phyloP scores from a whole-genome alignment of 2,113 vertebrate species.

The Calidris pygmaea region DNA sequence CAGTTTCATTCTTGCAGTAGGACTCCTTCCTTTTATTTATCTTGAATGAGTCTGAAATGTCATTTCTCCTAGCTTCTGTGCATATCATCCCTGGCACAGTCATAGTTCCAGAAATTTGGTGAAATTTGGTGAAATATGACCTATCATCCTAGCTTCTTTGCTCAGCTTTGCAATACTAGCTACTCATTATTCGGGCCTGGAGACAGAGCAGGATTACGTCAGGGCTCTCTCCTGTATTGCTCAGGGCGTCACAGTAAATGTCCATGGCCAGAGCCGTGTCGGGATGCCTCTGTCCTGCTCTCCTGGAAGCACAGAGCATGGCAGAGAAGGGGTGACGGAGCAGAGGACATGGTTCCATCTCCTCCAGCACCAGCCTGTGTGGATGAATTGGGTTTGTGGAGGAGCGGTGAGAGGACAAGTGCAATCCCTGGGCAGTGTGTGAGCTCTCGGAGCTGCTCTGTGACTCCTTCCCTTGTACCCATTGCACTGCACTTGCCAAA shows the following conservation, averaged over 20 bases:
- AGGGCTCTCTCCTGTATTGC: accelerated
- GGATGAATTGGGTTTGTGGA: accelerated
- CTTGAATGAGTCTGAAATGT: neutral
- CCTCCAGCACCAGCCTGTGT: neutral
- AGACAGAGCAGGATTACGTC: neutral
- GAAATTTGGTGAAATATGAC: neutral
- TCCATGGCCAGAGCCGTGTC: accelerated
- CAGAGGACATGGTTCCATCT: neutral
- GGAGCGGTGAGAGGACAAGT: neutral
- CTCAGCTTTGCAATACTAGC: neutral
- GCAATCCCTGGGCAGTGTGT: neutral
- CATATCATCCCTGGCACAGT: neutral
- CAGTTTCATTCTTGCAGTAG: neutral
- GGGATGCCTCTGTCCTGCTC: neutral
- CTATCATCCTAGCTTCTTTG: neutral
- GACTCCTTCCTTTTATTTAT: neutral
- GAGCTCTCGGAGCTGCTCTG: neutral
- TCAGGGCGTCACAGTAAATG: neutral
- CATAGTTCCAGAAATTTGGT: neutral
- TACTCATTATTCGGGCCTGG: neutral
- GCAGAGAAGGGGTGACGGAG: neutral
- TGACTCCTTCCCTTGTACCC: neutral
- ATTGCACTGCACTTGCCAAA: neutral
- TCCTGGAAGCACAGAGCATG: neutral
- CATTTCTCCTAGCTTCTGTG: neutral